Evolutionary conservation across 2,797 vertebrate genomes (phyloP), one percentile per base, ranked within the genome.

Genomic region (Trachurus trachurus): DNA sequence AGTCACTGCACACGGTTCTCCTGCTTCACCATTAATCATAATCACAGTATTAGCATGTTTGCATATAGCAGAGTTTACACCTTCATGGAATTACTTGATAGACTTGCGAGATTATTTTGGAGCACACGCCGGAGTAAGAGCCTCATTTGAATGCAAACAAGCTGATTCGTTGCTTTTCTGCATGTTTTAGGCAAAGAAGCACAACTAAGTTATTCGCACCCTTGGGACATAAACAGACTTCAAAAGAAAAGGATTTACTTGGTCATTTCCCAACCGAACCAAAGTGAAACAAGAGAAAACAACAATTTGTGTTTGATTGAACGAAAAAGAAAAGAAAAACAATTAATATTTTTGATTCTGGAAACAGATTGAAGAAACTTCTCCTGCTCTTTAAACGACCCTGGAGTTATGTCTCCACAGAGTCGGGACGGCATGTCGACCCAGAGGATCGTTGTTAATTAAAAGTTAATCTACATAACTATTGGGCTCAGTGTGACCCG

Each of bases 121-220:
- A 86, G 79, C n/a, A 52, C 47, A 66, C 50, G 65, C 72, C 74
- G 66, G 22, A 76, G 80, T 67, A 61, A 80, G 70, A 81, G 53
- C 68, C 66, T 83, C 10, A 89, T 91, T 89, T 87, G 85, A 85
- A 91, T 91, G 84, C 88, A 90, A 88, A 89, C 76, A 85, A 84
- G 87, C 87, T 89, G 87, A 90, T 80, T 91, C 80, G 84, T 86
- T 87, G 71, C 83, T 88, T 90, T 88, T 26, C 71, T 73, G 82
- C 83, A 86, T 81, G 75, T 88, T 91, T 90, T 87, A 76, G 81
- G 76, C 69, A 87, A 76, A 26, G 69, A 83, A 88, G 81, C 71
- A 89, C 78, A 86, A 85, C 79, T 80, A 83, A 91, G 89, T 88
- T 86, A 83, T 90, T 87, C 85, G 77, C 75, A 66, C 88, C 87